Base-by-base conservation (phyloP, 92 coral and sea anemone genomes). In the Anthopleura xanthogrammica region DNA sequence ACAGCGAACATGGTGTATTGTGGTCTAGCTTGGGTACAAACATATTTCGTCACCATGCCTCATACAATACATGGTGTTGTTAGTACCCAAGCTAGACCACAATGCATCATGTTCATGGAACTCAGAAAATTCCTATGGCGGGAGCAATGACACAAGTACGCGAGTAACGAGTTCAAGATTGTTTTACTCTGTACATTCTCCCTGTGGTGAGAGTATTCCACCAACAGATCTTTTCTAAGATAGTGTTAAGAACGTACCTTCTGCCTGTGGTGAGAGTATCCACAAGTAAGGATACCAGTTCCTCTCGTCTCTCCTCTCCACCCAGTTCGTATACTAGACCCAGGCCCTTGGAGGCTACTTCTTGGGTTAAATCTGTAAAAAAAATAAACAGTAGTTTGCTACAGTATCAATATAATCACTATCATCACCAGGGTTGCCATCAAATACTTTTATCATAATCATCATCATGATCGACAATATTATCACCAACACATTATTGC, bases 321-420 rank as follows among this genome's bases (percentile, higher is more conserved):
- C 97, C 97, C 62, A 90, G 93, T 65, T 97, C 99, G 72, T 97
- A 97, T 41, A 97, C 95, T 75, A 97, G 89, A 22, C 98, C 95
- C 85, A 92, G 91, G 41, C 99, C 99, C 78, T 97, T 97, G 46
- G 99, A 97, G 12, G 99, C 96, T n/a, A 94, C 98, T 56, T 97
- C 99, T 86, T 97, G 99, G 40, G 98, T 93, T 24, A 97, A 86
- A 36, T 93, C 98, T 93, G 43, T 20, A 62, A 20, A 23, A 62
- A 12, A 20, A 3, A 62, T 20, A 20, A 46, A 9, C 5, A 46
- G 50, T 46, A 0, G 50, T 46, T 9, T 29, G 36, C 36, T 0
- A 29, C 36, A 29, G 36, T 29, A 0, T 29, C 36, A 29, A 29
- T 1, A 29, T 29, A 46, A 46, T 46, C 50, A 3, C 7, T 46